A percentile compares a stretch with the other conserved stretches of the same genome.
phyloP scores from a whole-genome alignment of 92 coral and sea anemone genomes.

The Hydrozoanthus gracilis region DNA sequence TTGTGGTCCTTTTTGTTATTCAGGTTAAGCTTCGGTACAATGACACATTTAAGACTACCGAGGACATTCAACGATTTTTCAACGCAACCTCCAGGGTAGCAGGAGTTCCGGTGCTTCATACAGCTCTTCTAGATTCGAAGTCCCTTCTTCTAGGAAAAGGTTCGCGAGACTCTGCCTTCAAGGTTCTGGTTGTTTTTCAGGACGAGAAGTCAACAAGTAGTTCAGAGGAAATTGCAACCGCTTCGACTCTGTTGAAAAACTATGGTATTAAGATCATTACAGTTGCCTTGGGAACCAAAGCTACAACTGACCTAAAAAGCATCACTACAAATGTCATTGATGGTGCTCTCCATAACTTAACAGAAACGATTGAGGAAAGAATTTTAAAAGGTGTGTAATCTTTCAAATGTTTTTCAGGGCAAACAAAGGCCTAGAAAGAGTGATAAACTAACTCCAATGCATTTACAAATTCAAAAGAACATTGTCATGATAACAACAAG shows the following conservation, averaged over 20 bases:
- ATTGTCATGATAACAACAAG: no score
- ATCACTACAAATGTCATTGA: neutral
- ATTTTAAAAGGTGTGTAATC: neutral
- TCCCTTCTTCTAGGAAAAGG: slow-evolving; percentile 15
- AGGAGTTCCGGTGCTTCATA: slow-evolving; percentile 12
- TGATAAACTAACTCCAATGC: neutral
- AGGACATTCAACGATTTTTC: neutral
- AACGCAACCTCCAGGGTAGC: neutral
- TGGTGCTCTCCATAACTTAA: neutral
- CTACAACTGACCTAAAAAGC: neutral
- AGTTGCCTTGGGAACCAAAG: neutral
- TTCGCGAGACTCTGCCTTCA: neutral
- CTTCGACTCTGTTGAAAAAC: neutral
- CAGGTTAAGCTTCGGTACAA: slow-evolving; percentile 26
- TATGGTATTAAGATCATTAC: slow-evolving; percentile 22
- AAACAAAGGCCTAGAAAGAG: neutral
- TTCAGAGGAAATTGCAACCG: neutral
- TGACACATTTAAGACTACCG: slow-evolving; percentile 5
- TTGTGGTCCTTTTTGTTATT: neutral
- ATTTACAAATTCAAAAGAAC: no score
- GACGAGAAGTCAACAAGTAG: slow-evolving; percentile 10
- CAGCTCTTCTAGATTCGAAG: slow-evolving; percentile 2
- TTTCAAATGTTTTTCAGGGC: no score
- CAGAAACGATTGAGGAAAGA: neutral
- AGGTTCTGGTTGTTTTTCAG: slow-evolving; percentile 16